A percentile compares a stretch with the other conserved stretches of the same genome.
Evolutionary conservation across 2,797 vertebrate genomes (phyloP).

Genomic region (Fistularia commersonii): DNA sequence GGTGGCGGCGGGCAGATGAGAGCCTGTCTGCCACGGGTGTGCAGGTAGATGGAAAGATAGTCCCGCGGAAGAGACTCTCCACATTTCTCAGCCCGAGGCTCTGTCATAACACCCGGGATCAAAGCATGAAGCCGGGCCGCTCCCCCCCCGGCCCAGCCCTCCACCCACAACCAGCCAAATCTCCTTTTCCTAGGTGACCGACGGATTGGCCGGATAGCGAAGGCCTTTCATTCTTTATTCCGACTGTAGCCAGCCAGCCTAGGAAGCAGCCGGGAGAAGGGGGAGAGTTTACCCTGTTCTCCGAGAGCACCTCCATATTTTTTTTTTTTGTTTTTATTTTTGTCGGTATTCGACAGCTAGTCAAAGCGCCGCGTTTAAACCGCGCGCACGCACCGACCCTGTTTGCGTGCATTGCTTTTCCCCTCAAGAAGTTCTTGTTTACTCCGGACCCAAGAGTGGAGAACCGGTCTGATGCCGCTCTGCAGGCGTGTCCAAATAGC

Average conservation of each 20-base stretch:
- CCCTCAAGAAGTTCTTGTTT: no score
- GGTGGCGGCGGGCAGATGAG: conserved; percentile 33
- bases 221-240: conserved; percentile 77
- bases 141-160: conserved; percentile 46
- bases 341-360: conserved; percentile 57
- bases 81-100: conserved; percentile 70
- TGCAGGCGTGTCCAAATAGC: no score
- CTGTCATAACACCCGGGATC: conserved; percentile 79
- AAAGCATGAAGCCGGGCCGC: conserved; percentile 69
- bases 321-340: no score
- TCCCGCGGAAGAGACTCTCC: conserved; percentile 54
- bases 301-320: conserved; percentile 57
- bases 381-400: conserved; percentile 15
- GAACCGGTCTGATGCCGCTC: no score
- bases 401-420: no score
- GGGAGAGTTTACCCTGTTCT: conserved; percentile 31
- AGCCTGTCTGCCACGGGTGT: conserved; percentile 43
- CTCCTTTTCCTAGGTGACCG: conserved; percentile 56
- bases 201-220: conserved; percentile 54
- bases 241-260: conserved; percentile 72
- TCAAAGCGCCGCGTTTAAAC: no score
- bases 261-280: conserved; percentile 26
- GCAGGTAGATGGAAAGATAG: conserved; percentile 39
- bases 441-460: no score
- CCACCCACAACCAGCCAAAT: conserved; percentile 40